Percentiles rank a stretch among this genome's conserved stretches.
Evolutionary conservation across 2,113 vertebrate genomes (phyloP).

Genomic region (Propithecus coquereli): DNA sequence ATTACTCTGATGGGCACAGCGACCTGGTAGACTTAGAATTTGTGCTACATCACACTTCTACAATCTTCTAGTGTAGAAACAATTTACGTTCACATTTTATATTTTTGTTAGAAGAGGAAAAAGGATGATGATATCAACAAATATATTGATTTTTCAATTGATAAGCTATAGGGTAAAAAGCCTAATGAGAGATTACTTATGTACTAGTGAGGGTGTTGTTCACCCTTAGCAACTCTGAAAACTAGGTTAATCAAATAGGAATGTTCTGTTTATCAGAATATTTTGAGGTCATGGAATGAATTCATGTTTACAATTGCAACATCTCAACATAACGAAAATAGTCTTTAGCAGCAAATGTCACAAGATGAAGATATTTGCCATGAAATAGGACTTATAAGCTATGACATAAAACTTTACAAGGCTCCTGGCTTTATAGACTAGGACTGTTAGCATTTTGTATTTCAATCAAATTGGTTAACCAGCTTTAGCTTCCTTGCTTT

Average conservation of each 20-base stretch:
- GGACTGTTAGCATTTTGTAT: not conserved
- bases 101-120: not conserved
- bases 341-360: not conserved
- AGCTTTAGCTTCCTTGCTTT: slow-evolving; percentile 1
- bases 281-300: not conserved
- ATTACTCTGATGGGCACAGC: too few relatives aligned
- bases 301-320: not conserved
- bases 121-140: not conserved
- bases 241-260: not conserved
- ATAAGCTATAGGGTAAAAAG: not conserved
- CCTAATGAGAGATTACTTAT: not conserved
- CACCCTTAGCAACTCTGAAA: not conserved
- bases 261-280: not conserved
- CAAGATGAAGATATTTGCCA: slow-evolving; percentile 23
- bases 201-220: not conserved
- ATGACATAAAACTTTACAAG: slow-evolving; percentile 20
- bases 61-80: not conserved
- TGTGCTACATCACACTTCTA: not conserved
- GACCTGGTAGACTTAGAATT: not conserved
- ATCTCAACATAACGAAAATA: not conserved
- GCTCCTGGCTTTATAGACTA: not conserved
- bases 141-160: not conserved
- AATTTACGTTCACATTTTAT: not conserved
- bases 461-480: not conserved
- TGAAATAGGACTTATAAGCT: not conserved